Evolutionary conservation across 2,113 vertebrate species (phyloP).

Genomic region (Toxotes chatareus): DNA sequence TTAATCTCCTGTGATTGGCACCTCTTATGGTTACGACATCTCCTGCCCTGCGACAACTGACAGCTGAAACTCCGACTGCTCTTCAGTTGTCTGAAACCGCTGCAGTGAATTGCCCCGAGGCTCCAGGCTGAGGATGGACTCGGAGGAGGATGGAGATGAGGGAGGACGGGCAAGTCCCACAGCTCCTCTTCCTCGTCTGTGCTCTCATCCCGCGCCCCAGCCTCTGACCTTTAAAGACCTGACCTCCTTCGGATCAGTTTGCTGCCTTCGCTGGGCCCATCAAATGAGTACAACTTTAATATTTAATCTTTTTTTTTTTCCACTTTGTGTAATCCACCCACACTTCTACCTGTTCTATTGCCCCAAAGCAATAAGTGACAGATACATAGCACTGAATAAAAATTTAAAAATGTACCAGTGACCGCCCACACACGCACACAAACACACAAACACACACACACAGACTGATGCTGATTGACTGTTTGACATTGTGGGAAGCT

Average conservation of each 20-base stretch:
- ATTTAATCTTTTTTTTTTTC: constrained; percentile 56
- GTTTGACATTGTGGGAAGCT: constrained; percentile 42
- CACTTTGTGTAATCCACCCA: constrained; percentile 50
- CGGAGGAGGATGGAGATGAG: constrained; percentile 1
- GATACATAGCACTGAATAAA: constrained; percentile 44
- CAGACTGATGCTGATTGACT: constrained; percentile 49
- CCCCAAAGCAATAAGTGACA: constrained; percentile 68
- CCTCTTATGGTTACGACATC: constrained; percentile 42
- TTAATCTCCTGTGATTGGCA: constrained; percentile 65
- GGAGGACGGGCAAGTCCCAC: constrained; percentile 6
- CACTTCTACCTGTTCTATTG: constrained; percentile 35
- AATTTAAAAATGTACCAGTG: constrained; percentile 34
- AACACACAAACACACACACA: constrained; percentile 18
- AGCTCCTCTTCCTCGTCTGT: constrained; percentile 1
- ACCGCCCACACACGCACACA: not conserved
- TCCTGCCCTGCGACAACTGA: not conserved
- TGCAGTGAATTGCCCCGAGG: constrained; percentile 36
- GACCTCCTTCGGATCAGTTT: constrained; percentile 45
- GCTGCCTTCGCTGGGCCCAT: constrained; percentile 28
- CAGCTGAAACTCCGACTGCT: constrained; percentile 4
- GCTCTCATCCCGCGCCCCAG: constrained; percentile 4
- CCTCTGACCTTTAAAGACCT: constrained; percentile 56
- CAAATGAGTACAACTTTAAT: constrained; percentile 56
- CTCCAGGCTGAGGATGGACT: constrained; percentile 3
- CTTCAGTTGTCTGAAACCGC: constrained; percentile 35